These are phyloP conservation scores for Therioaphis trifolii DNA, from an alignment of 2,888 invertebrate species.

Conservation along the genomic window DNA sequence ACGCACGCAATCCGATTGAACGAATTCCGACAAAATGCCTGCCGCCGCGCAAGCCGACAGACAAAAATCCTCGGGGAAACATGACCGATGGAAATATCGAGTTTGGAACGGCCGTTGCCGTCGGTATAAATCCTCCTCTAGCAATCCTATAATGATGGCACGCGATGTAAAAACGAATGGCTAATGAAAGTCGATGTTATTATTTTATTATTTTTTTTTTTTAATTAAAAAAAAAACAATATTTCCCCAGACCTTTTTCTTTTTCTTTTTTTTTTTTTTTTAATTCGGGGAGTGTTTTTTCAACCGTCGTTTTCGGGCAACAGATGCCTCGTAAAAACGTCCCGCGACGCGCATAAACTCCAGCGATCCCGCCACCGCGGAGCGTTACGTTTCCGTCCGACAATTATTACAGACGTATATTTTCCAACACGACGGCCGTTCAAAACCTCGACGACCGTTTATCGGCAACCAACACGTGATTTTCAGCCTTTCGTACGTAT, in stretches of 20 bases:
- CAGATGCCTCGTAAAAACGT: not conserved
- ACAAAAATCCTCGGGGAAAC: not conserved
- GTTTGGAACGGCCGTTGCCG: not conserved
- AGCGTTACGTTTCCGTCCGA: not conserved
- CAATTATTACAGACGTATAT: not conserved
- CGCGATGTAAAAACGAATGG: constrained; percentile 29
- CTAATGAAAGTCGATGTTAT: constrained; percentile 20
- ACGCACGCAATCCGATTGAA: constrained; percentile 32
- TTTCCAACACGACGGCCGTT: too few relatives aligned
- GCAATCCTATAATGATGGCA: constrained; percentile 28
- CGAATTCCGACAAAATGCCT: constrained; percentile 9
- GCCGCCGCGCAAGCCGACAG: not conserved
- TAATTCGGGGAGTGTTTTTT: not conserved
- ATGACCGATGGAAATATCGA: constrained; percentile 22
- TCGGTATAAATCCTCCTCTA: not conserved
- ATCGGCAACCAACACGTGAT: too few relatives aligned
- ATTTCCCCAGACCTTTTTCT: not conserved
- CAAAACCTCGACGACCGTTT: too few relatives aligned
- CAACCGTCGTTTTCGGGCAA: not conserved
- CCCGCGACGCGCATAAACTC: not conserved
- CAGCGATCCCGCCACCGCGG: too few relatives aligned
- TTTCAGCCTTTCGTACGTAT: too few relatives aligned
- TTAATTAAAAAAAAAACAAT: constrained; percentile 5
- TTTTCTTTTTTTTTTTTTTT: not conserved
- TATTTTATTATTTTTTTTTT: not conserved